Percentiles rank a stretch among this genome's conserved stretches.
Evolutionary conservation across 2,797 vertebrate genomes (phyloP).

Genomic region (Buphagus erythrorhynchus): DNA sequence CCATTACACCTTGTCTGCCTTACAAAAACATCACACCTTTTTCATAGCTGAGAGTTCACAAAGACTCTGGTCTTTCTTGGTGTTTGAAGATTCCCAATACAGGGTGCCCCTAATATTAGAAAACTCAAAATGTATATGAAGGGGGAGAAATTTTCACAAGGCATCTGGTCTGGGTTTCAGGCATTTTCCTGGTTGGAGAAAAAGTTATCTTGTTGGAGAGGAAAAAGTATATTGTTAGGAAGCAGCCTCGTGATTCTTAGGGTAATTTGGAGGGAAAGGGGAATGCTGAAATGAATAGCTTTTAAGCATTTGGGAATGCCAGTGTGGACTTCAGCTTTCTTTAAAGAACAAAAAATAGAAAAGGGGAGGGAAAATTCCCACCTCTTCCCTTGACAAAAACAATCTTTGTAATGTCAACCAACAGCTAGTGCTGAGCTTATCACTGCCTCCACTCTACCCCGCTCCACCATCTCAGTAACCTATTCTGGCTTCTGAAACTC

Average conservation of each 20-base stretch:
- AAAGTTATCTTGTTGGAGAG: background rate
- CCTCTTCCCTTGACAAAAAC: constrained; percentile 33
- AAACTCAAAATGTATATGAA: background rate
- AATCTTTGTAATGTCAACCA: constrained; percentile 49
- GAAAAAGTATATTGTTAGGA: background rate
- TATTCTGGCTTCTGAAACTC: constrained; percentile 61
- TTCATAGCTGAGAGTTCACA: background rate
- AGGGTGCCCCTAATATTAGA: background rate
- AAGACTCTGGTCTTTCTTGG: background rate
- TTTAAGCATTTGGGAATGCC: background rate
- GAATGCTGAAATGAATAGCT: background rate
- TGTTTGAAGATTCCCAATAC: background rate
- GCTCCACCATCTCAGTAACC: background rate
- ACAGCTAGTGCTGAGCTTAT: constrained; percentile 55
- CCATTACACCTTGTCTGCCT: background rate
- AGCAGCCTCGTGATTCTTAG: background rate
- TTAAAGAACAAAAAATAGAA: background rate
- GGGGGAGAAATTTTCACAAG: background rate
- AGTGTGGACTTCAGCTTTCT: background rate
- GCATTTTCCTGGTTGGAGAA: background rate
- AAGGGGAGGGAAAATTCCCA: background rate
- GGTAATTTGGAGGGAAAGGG: background rate
- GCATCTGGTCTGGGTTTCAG: background rate
- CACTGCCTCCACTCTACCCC: background rate
- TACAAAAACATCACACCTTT: background rate